phyloP scores from a whole-genome alignment of 2,797 vertebrate genomes.

The Falco rusticolus region DNA sequence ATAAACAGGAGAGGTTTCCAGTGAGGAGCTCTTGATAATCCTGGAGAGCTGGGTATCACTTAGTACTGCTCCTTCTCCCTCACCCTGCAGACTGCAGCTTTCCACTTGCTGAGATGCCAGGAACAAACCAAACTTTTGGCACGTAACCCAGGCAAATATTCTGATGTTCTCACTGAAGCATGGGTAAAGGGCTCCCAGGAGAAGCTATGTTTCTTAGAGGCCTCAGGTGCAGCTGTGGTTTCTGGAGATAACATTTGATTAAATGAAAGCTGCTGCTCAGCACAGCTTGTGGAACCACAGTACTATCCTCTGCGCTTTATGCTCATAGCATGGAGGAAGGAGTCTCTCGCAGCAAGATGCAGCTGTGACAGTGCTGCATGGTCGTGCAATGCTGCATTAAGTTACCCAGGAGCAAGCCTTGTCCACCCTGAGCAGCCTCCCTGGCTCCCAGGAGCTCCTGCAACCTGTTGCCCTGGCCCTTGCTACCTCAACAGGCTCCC shows the following conservation, averaged over 20 bases:
- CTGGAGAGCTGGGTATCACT: not conserved
- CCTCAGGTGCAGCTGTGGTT: constrained; percentile 41
- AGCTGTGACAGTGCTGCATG: not conserved
- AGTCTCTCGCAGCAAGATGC: not conserved
- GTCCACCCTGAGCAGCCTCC: not conserved
- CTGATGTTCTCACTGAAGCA: constrained; percentile 35
- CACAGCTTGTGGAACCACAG: constrained; percentile 11
- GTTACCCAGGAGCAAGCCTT: not conserved
- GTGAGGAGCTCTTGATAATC: not conserved
- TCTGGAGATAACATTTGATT: constrained; percentile 51
- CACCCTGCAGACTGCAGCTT: not conserved
- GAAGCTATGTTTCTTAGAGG: constrained; percentile 15
- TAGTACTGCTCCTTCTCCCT: not conserved
- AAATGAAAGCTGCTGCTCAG: constrained; percentile 39
- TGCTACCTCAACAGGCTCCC: rapidly evolving
- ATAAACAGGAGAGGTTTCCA: not conserved
- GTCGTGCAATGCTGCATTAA: not conserved
- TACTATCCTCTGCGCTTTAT: not conserved
- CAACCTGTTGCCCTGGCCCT: not conserved
- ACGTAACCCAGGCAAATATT: not conserved
- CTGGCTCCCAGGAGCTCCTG: not conserved
- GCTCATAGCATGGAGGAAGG: not conserved
- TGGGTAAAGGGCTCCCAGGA: not conserved
- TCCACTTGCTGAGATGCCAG: not conserved
- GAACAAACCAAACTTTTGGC: constrained; percentile 8